A percentile compares a stretch with the other conserved stretches of the same genome.
Evolutionary conservation across 1,140 invertebrate genomes (phyloP).

Genomic region (Lethrus apterus): DNA sequence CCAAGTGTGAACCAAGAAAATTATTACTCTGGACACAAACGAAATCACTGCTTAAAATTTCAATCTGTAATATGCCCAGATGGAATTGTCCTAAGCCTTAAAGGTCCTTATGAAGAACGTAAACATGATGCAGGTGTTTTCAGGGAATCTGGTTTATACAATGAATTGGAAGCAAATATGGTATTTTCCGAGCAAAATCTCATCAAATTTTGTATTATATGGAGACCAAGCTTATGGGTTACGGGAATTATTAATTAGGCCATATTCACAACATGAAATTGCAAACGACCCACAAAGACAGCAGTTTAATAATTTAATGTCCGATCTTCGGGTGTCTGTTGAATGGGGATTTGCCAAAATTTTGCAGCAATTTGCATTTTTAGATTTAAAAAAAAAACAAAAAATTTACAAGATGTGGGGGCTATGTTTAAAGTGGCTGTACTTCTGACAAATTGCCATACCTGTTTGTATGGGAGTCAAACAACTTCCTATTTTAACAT

Average conservation of each 20-base stretch:
- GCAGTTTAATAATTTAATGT: constrained; percentile 21
- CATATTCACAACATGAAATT: constrained; percentile 6
- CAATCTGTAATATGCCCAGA: constrained; percentile 25
- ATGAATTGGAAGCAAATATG: constrained; percentile 14
- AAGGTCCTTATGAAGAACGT: constrained; percentile 17
- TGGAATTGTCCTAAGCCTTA: constrained; percentile 20
- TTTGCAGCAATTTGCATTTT: constrained; percentile 18
- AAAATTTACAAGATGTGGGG: constrained; percentile 19
- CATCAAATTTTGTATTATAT: constrained; percentile 22
- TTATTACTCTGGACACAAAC: constrained; percentile 25
- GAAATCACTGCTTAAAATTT: constrained; percentile 22
- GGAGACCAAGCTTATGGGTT: constrained; percentile 20
- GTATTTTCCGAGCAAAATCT: constrained; percentile 14
- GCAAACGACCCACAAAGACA: constrained; percentile 8
- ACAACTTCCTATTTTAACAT: neutral
- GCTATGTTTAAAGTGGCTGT: neutral
- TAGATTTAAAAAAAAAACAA: constrained; percentile 27
- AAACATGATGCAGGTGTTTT: constrained; percentile 25
- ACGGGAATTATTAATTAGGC: constrained; percentile 15
- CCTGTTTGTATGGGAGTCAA: neutral
- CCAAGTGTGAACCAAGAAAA: constrained; percentile 22
- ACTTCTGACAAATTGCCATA: neutral
- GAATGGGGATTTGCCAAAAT: constrained; percentile 27
- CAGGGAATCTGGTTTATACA: constrained; percentile 17
- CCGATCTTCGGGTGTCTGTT: constrained; percentile 14